Base-by-base conservation (phyloP, 2,888 invertebrate genomes). In the Agelastica alni region DNA sequence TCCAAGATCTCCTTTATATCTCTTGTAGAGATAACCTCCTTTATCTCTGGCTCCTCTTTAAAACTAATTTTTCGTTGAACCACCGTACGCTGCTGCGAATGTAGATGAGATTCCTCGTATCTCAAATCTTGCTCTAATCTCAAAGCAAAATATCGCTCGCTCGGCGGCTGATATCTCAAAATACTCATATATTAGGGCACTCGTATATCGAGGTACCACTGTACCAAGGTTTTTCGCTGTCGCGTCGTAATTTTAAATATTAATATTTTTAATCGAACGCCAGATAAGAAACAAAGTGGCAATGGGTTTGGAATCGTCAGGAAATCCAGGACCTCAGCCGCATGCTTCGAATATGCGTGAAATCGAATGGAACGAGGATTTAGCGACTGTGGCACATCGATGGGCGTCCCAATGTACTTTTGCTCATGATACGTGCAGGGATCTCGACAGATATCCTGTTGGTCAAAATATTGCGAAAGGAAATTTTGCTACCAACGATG, bases 391-490 rank as follows among this genome's bases (percentile, higher is more conserved):
- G 28, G 80, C 79, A 2, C 74, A 77, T 57, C 66, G 74, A 43
- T 80, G 79, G 79, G 77, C 76, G 4, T 69, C 72, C 37, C 79
- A 79, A 53, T 80, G 80, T 57, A 53, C 61, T 3, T 74, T 67
- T 45, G 62, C 58, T 0, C 75, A 79, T 53, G 79, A 80, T 53
- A 26, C 59, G 1, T 79, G 78, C 59, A 67, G 77, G 54, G 67
- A 75, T 60, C 54, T 66, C 70, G 74, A 67, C 32, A 70, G 73
- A 49, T 80, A 77, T 61, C 68, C 69, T 2, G 78, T 79, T 16
- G 77, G 78, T 49, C 79, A 80, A 64, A 79, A 76, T 58, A 71
- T 77, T 12, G 77, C 70, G 2, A 51, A 65, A 48, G 70, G 75
- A 43, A 67, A 67, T 51, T 67, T 75, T 56, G 70, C 73, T 30